Evolutionary conservation across 64 coral and sea anemone genomes (phyloP), one percentile per base, ranked within the genome.

Genomic region (Anthopleura sola): DNA sequence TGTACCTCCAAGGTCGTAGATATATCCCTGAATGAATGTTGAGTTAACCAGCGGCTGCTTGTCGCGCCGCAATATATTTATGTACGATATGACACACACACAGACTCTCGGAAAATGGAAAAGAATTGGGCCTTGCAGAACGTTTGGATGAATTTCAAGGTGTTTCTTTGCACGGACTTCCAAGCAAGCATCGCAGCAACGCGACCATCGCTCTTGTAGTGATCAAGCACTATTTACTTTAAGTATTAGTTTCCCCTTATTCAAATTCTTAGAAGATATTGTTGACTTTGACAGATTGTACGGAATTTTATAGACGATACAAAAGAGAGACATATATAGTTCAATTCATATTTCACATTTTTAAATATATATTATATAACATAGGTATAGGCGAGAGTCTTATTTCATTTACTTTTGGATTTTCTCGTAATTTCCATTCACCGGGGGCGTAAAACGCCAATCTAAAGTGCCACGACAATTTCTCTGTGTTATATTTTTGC

Each of bases 201-300:
- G 37, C 89, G 83, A 85, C 75, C 58, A 85, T 86, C 84, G 86
- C 87, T 91, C 71, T 85, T 58, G 87, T 92, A 80, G 84, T 88
- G 85, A 34, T 92, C 83, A 85, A 88, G 75, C 83, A 89, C 90
- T 95, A 92, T 95, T 95, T 95, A 83, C 90, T 95, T 95, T 95
- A 92, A 66, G 87, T 84, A 95, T 95, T 95, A 95, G 86, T 85
- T 92, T 71, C 90, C 78, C 74, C 84, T 91, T 91, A 82, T 86
- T 78, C 84, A 68, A 53, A 83, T 91, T 53, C 78, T 91, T 47
- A 78, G 87, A 33, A 76, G 57, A 75, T 75, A 78, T 83, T 49
- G 62, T 84, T 89, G 87, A 83, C 55, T 69, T 87, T 78, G 60
- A 78, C 55, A 88, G 81, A 86, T 91, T 91, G 89, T 91, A 91